Percentiles rank a stretch among this genome's conserved stretches.
Evolutionary conservation across 1,140 invertebrate species (phyloP).

Genomic region (Tenebrio molitor): DNA sequence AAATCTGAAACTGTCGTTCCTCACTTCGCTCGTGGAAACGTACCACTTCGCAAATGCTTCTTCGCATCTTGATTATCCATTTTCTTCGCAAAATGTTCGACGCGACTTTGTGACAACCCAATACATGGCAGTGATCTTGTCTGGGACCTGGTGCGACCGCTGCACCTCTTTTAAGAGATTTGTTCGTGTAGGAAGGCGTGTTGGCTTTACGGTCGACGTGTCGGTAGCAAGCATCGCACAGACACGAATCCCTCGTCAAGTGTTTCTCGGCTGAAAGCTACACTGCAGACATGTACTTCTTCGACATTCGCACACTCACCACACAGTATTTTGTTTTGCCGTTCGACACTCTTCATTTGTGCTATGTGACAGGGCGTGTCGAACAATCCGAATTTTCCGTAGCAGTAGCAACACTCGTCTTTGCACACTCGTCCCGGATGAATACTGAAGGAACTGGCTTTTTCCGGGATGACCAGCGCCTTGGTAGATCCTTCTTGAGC

Average conservation of each 20-base stretch:
- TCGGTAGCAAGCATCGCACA: conserved; percentile 87
- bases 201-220: conserved; percentile 85
- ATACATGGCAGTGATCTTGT: conserved; percentile 72
- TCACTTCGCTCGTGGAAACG: background rate
- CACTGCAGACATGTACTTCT: no score
- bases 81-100: conserved; percentile 81
- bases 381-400: conserved; percentile 85
- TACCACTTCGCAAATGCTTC: conserved; percentile 79
- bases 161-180: conserved; percentile 60
- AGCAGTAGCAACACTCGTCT: conserved; percentile 87
- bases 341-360: conserved; percentile 83
- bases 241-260: conserved; percentile 82
- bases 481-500: conserved; percentile 71
- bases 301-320: no score
- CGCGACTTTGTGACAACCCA: conserved; percentile 74
- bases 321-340: conserved; percentile 81
- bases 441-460: conserved; percentile 87
- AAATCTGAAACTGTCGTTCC: background rate
- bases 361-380: conserved; percentile 89
- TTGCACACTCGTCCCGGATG: conserved; percentile 83
- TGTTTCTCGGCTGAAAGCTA: conserved; percentile 81
- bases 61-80: conserved; percentile 81
- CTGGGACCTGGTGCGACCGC: conserved; percentile 63
- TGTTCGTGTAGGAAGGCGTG: conserved; percentile 71
- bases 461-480: conserved; percentile 85